Evolutionary conservation across 2,113 vertebrate genomes (phyloP).

Genomic region (Scomber scombrus): DNA sequence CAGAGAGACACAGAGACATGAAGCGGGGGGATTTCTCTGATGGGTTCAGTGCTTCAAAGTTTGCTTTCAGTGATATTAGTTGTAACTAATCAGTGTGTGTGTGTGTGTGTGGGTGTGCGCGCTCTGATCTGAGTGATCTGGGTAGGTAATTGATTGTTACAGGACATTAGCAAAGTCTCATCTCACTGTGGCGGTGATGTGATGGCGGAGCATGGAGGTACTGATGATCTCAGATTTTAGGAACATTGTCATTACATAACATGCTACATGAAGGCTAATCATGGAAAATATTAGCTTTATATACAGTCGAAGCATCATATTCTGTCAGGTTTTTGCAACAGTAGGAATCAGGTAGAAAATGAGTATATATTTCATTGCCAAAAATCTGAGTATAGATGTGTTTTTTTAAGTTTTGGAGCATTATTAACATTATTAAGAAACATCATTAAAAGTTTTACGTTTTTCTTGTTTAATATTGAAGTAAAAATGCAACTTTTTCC

Average conservation of each 20-base stretch:
- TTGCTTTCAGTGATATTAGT: constrained; percentile 6
- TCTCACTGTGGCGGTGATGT: constrained; percentile 56
- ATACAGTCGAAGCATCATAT: neutral
- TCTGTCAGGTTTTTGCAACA: neutral
- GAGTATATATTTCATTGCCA: too few species aligned
- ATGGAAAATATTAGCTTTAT: neutral
- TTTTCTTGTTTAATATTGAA: too few species aligned
- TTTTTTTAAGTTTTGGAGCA: too few species aligned
- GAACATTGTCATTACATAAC: constrained; percentile 38
- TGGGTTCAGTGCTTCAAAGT: neutral
- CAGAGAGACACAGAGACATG: constrained; percentile 8
- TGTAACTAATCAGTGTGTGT: constrained; percentile 12
- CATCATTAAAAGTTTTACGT: too few species aligned
- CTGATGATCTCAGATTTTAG: constrained; percentile 28
- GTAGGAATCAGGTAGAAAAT: neutral
- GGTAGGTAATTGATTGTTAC: constrained; percentile 57
- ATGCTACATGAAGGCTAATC: neutral
- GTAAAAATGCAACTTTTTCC: too few species aligned
- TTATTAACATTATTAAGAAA: too few species aligned
- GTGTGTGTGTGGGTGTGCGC: constrained; percentile 22
- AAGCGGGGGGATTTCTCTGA: neutral
- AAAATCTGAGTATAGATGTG: too few species aligned
- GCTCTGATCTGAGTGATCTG: constrained; percentile 24
- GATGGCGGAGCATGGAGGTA: constrained; percentile 29
- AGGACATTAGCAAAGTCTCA: constrained; percentile 65